A percentile compares a stretch with the other conserved stretches of the same genome.
Conservation (phyloP, 2,888 invertebrate genomes). For the Pseudococcus longispinus region DNA sequence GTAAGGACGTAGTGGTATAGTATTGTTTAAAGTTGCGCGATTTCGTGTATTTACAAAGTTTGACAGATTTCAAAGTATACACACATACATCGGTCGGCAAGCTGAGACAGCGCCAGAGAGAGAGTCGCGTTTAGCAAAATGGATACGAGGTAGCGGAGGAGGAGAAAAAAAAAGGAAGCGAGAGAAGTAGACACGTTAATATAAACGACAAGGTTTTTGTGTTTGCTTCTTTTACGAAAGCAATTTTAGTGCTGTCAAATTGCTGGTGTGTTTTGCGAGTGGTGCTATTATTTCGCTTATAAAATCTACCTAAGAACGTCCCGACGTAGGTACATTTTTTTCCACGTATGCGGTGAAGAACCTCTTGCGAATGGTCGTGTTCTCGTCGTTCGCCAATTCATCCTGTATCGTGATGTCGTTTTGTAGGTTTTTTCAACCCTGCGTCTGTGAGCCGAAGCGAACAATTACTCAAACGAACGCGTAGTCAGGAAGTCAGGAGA, state of each 20-base stretch:
- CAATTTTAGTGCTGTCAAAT: slow-evolving; percentile 50
- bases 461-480: too few species aligned
- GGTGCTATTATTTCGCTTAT: slow-evolving; percentile 17
- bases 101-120: not conserved
- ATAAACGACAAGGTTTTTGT: slow-evolving; percentile 46
- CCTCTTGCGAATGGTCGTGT: not conserved
- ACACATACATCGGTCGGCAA: slow-evolving; percentile 3
- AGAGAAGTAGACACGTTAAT: slow-evolving; percentile 46
- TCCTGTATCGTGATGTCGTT: not conserved
- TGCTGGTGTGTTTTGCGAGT: slow-evolving; percentile 22
- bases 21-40: slow-evolving; percentile 53
- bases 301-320: slow-evolving; percentile 37
- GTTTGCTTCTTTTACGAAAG: slow-evolving; percentile 42
- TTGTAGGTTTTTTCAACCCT: not conserved
- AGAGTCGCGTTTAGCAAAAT: slow-evolving; percentile 4
- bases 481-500: too few species aligned
- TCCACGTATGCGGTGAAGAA: not conserved
- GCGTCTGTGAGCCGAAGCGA: not conserved
- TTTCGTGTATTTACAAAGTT: slow-evolving; percentile 51
- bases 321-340: not conserved
- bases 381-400: not conserved
- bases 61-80: slow-evolving; percentile 52
- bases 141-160: not conserved
- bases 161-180: slow-evolving; percentile 4
- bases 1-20: slow-evolving; percentile 18